These are phyloP conservation scores for Parnassius apollo DNA, from an alignment of 2,888 invertebrate species.

Conservation along the genomic window DNA sequence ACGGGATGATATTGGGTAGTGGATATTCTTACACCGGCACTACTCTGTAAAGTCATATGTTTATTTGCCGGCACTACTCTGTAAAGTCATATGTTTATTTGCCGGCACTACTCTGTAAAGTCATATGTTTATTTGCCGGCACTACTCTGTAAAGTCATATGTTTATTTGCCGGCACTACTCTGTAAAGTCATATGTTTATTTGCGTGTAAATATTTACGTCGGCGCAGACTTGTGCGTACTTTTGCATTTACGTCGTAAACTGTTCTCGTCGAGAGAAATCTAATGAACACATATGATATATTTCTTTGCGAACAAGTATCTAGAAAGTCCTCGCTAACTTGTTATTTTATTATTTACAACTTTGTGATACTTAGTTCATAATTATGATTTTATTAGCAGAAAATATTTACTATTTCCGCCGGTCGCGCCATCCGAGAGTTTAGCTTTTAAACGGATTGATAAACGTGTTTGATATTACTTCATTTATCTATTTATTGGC, in stretches of 20 bases:
- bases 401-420: neutral
- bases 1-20: too few relatives aligned
- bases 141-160: too few relatives aligned
- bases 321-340: constrained; percentile 1
- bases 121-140: neutral
- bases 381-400: neutral
- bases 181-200: neutral
- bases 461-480: too few relatives aligned
- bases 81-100: neutral
- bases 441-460: too few relatives aligned
- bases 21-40: too few relatives aligned
- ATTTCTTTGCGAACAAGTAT: constrained; percentile 1
- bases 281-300: neutral
- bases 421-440: too few relatives aligned
- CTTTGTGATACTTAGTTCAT: neutral
- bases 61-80: neutral
- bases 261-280: neutral
- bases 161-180: neutral
- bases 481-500: too few relatives aligned
- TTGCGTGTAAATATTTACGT: neutral
- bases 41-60: too few relatives aligned
- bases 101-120: too few relatives aligned
- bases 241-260: neutral
- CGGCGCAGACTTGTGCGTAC: neutral
- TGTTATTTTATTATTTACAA: neutral